These are phyloP conservation scores for Spinus olivaceus DNA, from an alignment of 2,797 vertebrate species.

Conservation along the genomic window DNA sequence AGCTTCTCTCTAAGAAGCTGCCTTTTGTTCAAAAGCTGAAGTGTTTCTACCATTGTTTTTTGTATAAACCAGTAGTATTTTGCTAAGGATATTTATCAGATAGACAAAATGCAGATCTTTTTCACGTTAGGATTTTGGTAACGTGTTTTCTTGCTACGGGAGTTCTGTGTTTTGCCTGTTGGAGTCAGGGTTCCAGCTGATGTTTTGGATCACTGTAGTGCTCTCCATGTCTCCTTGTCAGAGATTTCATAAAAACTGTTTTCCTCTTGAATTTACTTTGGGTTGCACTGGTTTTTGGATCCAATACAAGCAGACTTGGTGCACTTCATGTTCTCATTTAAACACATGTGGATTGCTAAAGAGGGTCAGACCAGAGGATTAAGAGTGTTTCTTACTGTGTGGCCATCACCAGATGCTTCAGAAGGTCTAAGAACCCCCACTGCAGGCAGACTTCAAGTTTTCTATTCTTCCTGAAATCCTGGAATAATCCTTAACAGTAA, in stretches of 20 bases:
- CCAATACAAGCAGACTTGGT: neutral
- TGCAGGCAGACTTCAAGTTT: slow-evolving; percentile 33
- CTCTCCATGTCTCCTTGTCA: neutral
- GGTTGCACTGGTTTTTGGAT: neutral
- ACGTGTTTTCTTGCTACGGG: neutral
- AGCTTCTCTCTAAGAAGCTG: neutral
- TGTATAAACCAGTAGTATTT: neutral
- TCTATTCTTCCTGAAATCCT: slow-evolving; percentile 42
- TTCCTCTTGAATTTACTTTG: neutral
- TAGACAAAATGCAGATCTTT: neutral
- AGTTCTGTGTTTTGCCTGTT: neutral
- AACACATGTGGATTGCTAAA: neutral
- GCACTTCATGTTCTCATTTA: neutral
- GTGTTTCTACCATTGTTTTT: neutral
- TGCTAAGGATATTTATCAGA: neutral
- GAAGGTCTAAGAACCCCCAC: slow-evolving; percentile 21
- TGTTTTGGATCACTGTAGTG: neutral
- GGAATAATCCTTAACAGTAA: slow-evolving; percentile 46
- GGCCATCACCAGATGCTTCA: slow-evolving; percentile 48
- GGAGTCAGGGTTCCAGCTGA: neutral
- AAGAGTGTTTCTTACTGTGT: slow-evolving; percentile 37
- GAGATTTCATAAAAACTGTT: neutral
- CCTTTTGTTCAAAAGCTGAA: neutral
- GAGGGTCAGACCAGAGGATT: neutral
- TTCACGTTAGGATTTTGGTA: neutral